A percentile compares a stretch with the other conserved stretches of the same genome.
Conservation (phyloP, 1,140 invertebrate species). For the Druon quercuslanigerum region DNA sequence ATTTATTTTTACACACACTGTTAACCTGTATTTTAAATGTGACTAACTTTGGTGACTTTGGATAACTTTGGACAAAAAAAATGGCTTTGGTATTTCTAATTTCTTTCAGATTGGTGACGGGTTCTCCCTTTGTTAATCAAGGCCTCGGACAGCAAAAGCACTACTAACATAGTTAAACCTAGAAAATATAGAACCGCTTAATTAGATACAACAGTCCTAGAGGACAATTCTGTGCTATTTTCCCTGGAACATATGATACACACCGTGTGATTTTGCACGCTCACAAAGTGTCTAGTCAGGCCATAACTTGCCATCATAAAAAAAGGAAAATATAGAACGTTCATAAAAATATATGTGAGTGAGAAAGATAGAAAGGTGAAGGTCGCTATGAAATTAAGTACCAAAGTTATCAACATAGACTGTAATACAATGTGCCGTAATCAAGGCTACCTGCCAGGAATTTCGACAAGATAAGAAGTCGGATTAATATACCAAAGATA, state of each 20-base stretch:
- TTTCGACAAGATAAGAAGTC: neutral
- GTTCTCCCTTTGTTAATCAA: conserved; percentile 65
- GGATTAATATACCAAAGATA: conserved; percentile 35
- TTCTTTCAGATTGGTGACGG: conserved; percentile 73
- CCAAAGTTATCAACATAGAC: conserved; percentile 13
- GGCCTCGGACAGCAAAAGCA: conserved; percentile 46
- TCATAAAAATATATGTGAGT: neutral
- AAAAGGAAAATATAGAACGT: neutral
- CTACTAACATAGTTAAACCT: conserved; percentile 55
- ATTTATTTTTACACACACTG: neutral
- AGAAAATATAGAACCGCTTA: conserved; percentile 49
- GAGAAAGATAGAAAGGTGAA: conserved; percentile 12
- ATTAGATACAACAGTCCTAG: conserved; percentile 43
- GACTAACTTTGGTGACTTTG: conserved; percentile 39
- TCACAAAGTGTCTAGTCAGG: conserved; percentile 48
- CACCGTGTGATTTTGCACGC: neutral
- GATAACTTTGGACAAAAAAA: conserved; percentile 43
- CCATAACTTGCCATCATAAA: conserved; percentile 44
- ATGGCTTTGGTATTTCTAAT: conserved; percentile 64
- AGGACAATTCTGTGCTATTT: neutral
- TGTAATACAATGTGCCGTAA: neutral
- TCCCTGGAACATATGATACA: neutral
- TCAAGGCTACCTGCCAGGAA: neutral
- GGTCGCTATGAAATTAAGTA: conserved; percentile 21
- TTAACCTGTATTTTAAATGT: conserved; percentile 2